These are phyloP conservation scores for Trissolcus brochymenae DNA, from an alignment of 2,888 invertebrate genomes.

Conservation along the genomic window DNA sequence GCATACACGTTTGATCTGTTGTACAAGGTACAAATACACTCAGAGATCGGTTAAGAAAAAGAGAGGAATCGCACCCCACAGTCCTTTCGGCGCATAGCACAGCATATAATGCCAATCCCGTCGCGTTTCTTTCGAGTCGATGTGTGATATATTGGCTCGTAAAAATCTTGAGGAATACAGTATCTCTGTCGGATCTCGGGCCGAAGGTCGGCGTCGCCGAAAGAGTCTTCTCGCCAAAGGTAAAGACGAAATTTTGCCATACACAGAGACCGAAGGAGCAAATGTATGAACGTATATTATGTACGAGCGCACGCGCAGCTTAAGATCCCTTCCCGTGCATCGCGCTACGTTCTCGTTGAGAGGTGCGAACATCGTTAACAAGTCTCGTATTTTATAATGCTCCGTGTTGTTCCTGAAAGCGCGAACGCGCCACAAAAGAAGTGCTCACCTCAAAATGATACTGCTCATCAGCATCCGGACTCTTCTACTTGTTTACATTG, in stretches of 20 bases:
- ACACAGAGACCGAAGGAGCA: conserved; percentile 39
- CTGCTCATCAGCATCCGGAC: conserved; percentile 34
- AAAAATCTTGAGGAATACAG: conserved; percentile 76
- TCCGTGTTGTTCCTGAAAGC: conserved; percentile 60
- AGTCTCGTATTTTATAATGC: conserved; percentile 73
- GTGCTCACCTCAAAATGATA: conserved; percentile 60
- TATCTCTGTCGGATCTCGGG: conserved; percentile 74
- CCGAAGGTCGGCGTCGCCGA: conserved; percentile 75
- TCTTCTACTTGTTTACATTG: conserved; percentile 7
- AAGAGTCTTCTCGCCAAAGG: conserved; percentile 66
- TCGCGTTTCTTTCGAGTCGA: conserved; percentile 66
- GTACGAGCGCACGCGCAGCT: conserved; percentile 49
- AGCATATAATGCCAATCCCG: conserved; percentile 58
- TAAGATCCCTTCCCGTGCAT: conserved; percentile 52
- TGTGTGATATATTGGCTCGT: conserved; percentile 76
- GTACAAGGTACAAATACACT: conserved; percentile 46
- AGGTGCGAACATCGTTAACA: conserved; percentile 77
- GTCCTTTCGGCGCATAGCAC: conserved; percentile 55
- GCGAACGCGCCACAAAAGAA: conserved; percentile 61
- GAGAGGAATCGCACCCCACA: conserved; percentile 46
- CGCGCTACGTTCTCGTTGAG: conserved; percentile 43
- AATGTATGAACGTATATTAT: conserved; percentile 38
- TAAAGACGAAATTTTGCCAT: conserved; percentile 52
- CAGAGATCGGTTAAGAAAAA: conserved; percentile 41
- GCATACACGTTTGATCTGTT: conserved; percentile 27